Evolutionary conservation across 2,797 vertebrate species (phyloP).

Genomic region (Delichon dasypus): DNA sequence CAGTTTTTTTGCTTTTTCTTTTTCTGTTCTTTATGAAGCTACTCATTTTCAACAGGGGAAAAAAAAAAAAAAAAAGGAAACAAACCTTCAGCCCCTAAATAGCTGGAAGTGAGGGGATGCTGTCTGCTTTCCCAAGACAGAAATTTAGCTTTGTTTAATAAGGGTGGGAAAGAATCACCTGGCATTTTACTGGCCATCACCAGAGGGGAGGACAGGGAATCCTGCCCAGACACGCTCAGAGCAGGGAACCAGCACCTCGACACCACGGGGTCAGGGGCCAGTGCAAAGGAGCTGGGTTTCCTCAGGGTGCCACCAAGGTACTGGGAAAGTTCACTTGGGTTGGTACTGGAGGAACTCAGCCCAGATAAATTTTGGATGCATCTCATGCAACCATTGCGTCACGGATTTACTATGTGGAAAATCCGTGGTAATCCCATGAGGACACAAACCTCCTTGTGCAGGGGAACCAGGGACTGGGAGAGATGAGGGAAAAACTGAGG

Average conservation of each 20-base stretch:
- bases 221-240: background rate
- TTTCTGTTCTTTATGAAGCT: background rate
- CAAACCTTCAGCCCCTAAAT: background rate
- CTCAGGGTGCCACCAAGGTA: accelerated
- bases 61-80: too few species aligned
- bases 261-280: background rate
- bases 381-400: background rate
- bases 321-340: background rate
- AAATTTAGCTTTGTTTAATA: background rate
- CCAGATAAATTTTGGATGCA: background rate
- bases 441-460: background rate
- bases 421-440: background rate
- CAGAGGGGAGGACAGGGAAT: background rate
- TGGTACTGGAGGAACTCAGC: background rate
- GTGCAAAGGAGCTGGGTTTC: background rate
- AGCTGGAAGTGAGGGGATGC: background rate
- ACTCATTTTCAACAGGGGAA: background rate
- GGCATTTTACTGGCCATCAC: background rate
- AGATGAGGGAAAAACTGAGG: background rate
- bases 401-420: background rate
- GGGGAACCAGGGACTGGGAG: accelerated
- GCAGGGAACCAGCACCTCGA: background rate
- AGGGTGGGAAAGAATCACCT: background rate
- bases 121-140: background rate
- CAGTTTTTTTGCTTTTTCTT: background rate